These are phyloP conservation scores for Prunella himalayana DNA, from an alignment of 2,113 vertebrate species.

Conservation along the genomic window DNA sequence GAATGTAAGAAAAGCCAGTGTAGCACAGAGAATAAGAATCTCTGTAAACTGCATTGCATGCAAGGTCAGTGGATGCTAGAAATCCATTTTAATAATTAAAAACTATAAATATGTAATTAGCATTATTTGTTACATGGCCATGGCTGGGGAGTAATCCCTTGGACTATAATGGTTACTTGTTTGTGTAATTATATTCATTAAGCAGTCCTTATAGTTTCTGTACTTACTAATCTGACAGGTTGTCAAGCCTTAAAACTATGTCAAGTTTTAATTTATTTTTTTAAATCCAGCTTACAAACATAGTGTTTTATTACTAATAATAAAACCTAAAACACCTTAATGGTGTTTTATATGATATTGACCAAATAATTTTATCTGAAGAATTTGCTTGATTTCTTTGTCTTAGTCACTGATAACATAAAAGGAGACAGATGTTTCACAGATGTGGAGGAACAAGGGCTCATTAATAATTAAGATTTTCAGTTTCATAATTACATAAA, in stretches of 20 bases:
- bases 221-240: not conserved
- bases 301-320: not conserved
- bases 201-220: not conserved
- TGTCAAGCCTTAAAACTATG: not conserved
- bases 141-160: not conserved
- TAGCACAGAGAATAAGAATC: not conserved
- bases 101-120: not conserved
- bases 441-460: not conserved
- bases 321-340: not conserved
- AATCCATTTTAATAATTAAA: not conserved
- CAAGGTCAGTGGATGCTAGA: not conserved
- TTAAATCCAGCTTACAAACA: not conserved
- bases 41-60: not conserved
- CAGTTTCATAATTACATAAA: not conserved
- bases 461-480: slow-evolving; percentile 20
- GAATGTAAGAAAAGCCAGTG: not conserved
- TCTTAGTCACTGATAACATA: not conserved
- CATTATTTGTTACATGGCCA: not conserved
- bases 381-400: not conserved
- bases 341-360: not conserved
- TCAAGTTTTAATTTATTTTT: not conserved
- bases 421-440: not conserved
- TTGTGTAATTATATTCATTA: not conserved
- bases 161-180: not conserved
- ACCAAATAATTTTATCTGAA: not conserved